Evolutionary conservation across 64 coral and sea anemone species (phyloP).

Genomic region (Porites australiensis): DNA sequence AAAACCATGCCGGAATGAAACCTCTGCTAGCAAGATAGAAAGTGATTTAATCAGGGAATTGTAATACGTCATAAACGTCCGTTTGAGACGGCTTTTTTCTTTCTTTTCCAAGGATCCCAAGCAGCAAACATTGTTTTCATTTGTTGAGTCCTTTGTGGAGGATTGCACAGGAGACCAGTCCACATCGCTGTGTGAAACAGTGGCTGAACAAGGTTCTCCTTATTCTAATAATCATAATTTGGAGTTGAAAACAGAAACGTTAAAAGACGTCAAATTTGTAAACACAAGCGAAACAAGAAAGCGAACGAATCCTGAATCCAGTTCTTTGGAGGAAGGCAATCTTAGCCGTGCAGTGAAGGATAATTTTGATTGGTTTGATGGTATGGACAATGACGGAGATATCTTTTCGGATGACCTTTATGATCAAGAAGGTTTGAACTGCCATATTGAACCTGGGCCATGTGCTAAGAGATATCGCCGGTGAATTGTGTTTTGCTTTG

Average conservation of each 20-base stretch:
- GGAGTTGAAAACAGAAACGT: background rate
- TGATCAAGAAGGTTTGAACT: background rate
- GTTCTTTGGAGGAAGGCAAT: background rate
- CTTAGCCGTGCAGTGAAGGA: background rate
- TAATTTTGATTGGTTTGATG: conserved; percentile 37
- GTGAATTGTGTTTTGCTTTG: background rate
- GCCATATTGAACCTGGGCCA: background rate
- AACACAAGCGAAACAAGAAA: conserved; percentile 24
- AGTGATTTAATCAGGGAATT: no score
- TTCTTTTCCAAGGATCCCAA: conserved; percentile 71
- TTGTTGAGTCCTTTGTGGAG: conserved; percentile 80
- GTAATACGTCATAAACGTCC: no score
- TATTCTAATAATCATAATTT: background rate
- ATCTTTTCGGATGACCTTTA: background rate
- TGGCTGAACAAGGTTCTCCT: background rate
- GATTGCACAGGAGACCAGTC: conserved; percentile 18
- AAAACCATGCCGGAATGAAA: no score
- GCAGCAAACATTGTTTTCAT: conserved; percentile 75
- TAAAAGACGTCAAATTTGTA: background rate
- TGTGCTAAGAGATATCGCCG: conserved; percentile 35
- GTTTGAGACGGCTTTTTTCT: background rate
- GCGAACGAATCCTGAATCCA: background rate
- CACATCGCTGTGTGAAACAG: background rate
- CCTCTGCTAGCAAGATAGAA: no score
- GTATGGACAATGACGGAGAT: background rate